Evolutionary conservation across 1,140 invertebrate species (phyloP).

Genomic region (Bicyclus anynana): DNA sequence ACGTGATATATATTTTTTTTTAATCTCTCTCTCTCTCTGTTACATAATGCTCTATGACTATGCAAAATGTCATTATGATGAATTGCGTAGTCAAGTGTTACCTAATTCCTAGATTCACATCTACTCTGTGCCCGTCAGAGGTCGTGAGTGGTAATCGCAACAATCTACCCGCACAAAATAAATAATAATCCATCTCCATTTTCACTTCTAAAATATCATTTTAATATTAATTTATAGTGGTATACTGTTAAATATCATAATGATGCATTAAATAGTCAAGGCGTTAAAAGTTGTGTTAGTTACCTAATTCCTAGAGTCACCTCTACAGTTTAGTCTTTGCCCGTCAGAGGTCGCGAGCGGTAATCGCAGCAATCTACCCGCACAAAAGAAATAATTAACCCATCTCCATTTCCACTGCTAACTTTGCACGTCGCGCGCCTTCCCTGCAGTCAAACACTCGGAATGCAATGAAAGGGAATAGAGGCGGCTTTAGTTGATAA

Average conservation of each 20-base stretch:
- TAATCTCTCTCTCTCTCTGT: too few species aligned
- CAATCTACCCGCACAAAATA: constrained; percentile 60
- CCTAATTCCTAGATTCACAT: not conserved
- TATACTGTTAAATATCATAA: too few species aligned
- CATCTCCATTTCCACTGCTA: constrained; percentile 41
- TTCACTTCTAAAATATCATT: constrained; percentile 44
- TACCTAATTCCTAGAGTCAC: not conserved
- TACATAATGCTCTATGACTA: too few species aligned
- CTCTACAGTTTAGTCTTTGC: constrained; percentile 15
- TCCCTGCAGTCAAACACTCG: not conserved
- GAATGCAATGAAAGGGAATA: constrained; percentile 5
- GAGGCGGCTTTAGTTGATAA: constrained; percentile 12
- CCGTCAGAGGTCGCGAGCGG: constrained; percentile 21
- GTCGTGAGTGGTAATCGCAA: constrained; percentile 43
- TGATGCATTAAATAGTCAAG: too few species aligned
- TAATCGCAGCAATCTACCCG: constrained; percentile 56
- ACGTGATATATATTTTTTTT: too few species aligned
- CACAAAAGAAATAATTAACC: constrained; percentile 67
- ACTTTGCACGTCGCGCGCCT: constrained; percentile 17
- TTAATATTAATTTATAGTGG: too few species aligned
- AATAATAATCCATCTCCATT: constrained; percentile 53
- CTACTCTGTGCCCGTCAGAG: constrained; percentile 17
- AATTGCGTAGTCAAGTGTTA: too few species aligned
- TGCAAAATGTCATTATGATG: too few species aligned
- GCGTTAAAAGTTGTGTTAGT: too few species aligned